Percentiles rank a stretch among this genome's conserved stretches.
phyloP scores from a whole-genome alignment of 2,797 vertebrate genomes.

The Poeciliopsis gracilis region DNA sequence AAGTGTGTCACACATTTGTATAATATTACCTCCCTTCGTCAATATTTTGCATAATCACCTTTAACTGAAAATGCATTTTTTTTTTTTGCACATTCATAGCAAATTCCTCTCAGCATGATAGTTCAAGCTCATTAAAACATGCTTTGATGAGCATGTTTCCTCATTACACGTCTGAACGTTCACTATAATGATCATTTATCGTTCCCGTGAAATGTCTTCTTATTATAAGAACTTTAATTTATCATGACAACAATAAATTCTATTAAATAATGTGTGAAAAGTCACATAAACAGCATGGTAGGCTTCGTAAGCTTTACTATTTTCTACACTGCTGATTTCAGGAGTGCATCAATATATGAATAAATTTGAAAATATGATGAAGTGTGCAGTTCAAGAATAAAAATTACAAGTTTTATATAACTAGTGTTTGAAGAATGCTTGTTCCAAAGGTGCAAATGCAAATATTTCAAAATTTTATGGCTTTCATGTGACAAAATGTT shows the following conservation, averaged over 20 bases:
- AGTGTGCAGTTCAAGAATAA: neutral
- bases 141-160: too few relatives aligned
- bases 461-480: neutral
- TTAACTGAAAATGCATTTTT: neutral
- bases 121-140: neutral
- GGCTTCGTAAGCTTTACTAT: neutral
- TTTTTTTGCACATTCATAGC: slow-evolving; percentile 4
- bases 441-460: too few relatives aligned
- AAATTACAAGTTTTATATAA: neutral
- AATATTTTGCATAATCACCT: neutral
- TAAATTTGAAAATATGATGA: neutral
- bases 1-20: neutral
- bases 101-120: neutral
- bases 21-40: neutral
- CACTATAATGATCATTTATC: too few relatives aligned
- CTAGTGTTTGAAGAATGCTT: neutral
- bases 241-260: neutral
- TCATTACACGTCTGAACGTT: too few relatives aligned
- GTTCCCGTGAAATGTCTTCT: too few relatives aligned
- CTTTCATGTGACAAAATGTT: neutral
- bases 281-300: neutral
- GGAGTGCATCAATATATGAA: neutral
- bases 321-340: neutral
- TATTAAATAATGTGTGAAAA: neutral
- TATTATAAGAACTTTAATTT: neutral